phyloP scores from a whole-genome alignment of 2,888 invertebrate species.

The Andrena camellia region DNA sequence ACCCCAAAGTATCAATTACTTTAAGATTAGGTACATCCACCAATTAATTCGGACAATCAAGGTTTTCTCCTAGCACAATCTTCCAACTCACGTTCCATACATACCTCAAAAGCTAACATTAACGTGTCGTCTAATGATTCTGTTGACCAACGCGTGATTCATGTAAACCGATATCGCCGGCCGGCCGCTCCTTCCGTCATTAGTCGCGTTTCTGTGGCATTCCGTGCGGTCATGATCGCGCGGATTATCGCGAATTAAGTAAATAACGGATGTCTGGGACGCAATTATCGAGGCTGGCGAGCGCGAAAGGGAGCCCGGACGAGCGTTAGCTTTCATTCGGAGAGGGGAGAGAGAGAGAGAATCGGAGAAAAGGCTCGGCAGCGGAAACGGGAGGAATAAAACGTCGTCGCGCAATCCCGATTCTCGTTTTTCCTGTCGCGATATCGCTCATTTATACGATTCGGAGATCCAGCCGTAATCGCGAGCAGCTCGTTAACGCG shows the following conservation, averaged over 20 bases:
- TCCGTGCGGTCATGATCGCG: not conserved
- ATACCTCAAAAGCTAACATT: too few species aligned
- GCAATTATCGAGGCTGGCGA: slow-evolving; percentile 25
- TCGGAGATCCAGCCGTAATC: slow-evolving; percentile 58
- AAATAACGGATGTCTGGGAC: slow-evolving; percentile 13
- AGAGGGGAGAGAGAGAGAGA: not conserved
- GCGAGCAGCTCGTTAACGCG: slow-evolving; percentile 60
- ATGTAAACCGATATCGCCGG: not conserved
- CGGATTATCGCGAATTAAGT: slow-evolving; percentile 2
- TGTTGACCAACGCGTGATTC: not conserved
- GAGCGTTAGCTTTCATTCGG: not conserved
- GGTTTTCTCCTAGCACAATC: too few species aligned
- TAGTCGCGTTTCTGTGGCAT: not conserved
- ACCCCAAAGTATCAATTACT: too few species aligned
- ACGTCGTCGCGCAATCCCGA: slow-evolving; percentile 28
- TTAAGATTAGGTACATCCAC: too few species aligned
- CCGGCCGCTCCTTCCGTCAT: not conserved
- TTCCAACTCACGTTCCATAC: too few species aligned
- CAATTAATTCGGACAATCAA: too few species aligned
- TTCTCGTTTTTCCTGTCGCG: slow-evolving; percentile 43
- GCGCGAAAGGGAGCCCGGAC: not conserved
- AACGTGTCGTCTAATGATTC: not conserved
- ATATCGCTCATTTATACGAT: slow-evolving; percentile 53
- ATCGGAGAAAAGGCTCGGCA: slow-evolving; percentile 8
- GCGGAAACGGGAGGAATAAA: slow-evolving; percentile 29